Evolutionary conservation across 2,888 invertebrate genomes (phyloP).

Genomic region (Mechanitis mazaeus): DNA sequence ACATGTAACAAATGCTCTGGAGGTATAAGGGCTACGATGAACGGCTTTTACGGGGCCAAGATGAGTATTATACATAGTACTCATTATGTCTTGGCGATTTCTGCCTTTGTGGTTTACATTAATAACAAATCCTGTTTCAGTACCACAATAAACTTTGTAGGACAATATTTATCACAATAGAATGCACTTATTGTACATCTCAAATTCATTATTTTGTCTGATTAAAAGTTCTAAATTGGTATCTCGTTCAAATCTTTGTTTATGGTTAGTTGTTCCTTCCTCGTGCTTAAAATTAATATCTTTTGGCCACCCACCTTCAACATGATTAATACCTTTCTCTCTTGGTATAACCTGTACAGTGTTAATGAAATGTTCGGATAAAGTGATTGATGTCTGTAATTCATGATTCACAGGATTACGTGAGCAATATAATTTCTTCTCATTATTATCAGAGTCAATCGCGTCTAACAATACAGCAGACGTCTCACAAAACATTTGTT

Average conservation of each 20-base stretch:
- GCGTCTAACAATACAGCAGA: slow-evolving; percentile 47
- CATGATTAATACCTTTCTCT: slow-evolving; percentile 78
- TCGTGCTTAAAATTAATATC: slow-evolving; percentile 79
- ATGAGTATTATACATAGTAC: slow-evolving; percentile 74
- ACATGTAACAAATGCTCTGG: slow-evolving; percentile 81
- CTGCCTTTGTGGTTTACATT: slow-evolving; percentile 82
- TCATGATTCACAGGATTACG: slow-evolving; percentile 65
- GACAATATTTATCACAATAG: slow-evolving; percentile 81
- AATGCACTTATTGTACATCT: slow-evolving; percentile 82
- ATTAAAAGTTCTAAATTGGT: slow-evolving; percentile 79
- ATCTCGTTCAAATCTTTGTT: slow-evolving; percentile 86
- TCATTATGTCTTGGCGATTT: slow-evolving; percentile 77
- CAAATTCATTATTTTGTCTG: slow-evolving; percentile 84
- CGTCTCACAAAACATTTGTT: slow-evolving; percentile 57
- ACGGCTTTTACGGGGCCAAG: slow-evolving; percentile 77
- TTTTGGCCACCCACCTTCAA: slow-evolving; percentile 89
- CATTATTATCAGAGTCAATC: slow-evolving; percentile 43
- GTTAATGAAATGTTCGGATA: slow-evolving; percentile 68
- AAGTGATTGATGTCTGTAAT: slow-evolving; percentile 49
- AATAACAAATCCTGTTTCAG: slow-evolving; percentile 59
- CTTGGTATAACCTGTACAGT: slow-evolving; percentile 73
- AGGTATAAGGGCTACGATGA: slow-evolving; percentile 79
- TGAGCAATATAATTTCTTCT: slow-evolving; percentile 53
- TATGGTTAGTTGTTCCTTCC: slow-evolving; percentile 81
- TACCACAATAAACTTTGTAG: slow-evolving; percentile 70